phyloP scores from a whole-genome alignment of 37 sponge, comb jelly and placozoan genomes.

The Lycopodina hypogea region DNA sequence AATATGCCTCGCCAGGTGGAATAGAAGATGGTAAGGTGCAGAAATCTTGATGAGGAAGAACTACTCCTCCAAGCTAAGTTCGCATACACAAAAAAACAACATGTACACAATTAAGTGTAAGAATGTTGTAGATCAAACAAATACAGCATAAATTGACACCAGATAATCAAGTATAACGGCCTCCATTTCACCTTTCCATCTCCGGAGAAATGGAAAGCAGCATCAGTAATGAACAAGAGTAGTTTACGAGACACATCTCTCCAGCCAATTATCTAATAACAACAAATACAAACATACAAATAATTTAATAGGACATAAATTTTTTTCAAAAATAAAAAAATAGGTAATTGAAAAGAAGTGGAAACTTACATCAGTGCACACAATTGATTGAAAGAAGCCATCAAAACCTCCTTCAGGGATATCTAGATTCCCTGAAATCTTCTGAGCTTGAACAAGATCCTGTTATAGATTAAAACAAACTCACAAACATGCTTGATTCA shows the following conservation, averaged over 20 bases:
- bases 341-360: background rate
- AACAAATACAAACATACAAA: too few relatives aligned
- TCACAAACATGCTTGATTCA: too few relatives aligned
- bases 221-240: conserved; percentile 84
- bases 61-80: conserved; percentile 1
- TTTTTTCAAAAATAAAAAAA: background rate
- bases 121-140: too few relatives aligned
- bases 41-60: conserved; percentile 6
- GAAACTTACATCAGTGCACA: conserved; percentile 69
- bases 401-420: conserved; percentile 89
- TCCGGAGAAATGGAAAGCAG: conserved; percentile 87
- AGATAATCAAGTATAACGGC: too few relatives aligned
- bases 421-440: conserved; percentile 80
- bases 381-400: conserved; percentile 85
- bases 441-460: conserved; percentile 39
- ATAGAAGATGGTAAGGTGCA: background rate
- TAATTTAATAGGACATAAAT: background rate
- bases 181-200: conserved; percentile 78
- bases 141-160: too few relatives aligned
- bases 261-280: conserved; percentile 86
- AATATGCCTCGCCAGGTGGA: background rate
- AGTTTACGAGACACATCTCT: conserved; percentile 74
- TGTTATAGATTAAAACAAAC: background rate
- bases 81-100: too few relatives aligned
- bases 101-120: too few relatives aligned